Percentiles rank a stretch among this genome's conserved stretches.
Evolutionary conservation across 2,797 vertebrate species (phyloP).

Genomic region (Malacoraja senta): DNA sequence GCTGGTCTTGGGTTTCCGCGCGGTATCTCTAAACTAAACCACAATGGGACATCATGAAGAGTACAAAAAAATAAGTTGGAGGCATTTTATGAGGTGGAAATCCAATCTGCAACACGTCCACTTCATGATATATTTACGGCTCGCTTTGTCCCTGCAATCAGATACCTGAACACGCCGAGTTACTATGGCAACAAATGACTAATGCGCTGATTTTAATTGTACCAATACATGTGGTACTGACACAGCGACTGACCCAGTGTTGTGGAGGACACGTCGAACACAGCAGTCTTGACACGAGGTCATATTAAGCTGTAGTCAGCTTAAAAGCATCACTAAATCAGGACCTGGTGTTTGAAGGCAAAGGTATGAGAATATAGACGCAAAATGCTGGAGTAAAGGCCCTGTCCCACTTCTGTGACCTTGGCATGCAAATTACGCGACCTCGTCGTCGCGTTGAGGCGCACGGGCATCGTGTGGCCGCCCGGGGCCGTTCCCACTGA

Average conservation of each 20-base stretch:
- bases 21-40: neutral
- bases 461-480: too few species aligned
- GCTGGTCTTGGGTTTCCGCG: too few species aligned
- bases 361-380: neutral
- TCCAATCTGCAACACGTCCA: constrained; percentile 14
- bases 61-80: neutral
- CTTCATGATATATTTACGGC: constrained; percentile 11
- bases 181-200: constrained; percentile 29
- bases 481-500: too few species aligned
- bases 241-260: neutral
- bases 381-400: too few species aligned
- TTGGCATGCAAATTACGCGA: too few species aligned
- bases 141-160: neutral
- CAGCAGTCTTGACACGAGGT: neutral
- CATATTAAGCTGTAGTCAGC: neutral
- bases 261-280: neutral
- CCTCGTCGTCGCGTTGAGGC: too few species aligned
- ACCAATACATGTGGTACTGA: neutral
- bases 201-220: neutral
- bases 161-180: neutral
- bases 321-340: neutral
- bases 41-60: constrained; percentile 8
- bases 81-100: constrained; percentile 1
- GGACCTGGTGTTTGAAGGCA: neutral
- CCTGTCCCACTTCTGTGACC: too few species aligned